Evolutionary conservation across 2,113 vertebrate genomes (phyloP), one percentile per base, ranked within the genome.

Genomic region (Entelurus aequoreus): DNA sequence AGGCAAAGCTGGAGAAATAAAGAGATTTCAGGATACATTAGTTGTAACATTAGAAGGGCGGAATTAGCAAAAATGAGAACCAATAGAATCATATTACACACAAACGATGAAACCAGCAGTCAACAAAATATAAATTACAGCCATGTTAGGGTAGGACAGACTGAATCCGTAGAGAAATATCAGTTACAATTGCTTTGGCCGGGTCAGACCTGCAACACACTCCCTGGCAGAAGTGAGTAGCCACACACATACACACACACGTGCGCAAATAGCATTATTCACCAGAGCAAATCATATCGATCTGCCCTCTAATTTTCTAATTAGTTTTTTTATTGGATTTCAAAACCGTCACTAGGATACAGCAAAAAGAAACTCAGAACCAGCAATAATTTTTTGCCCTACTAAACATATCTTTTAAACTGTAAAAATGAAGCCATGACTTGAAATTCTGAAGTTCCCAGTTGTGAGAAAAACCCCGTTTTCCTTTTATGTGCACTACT

Each of bases 311-410:
- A 89, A 91, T 91, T 90, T 90, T 72, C 84, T 89, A 88, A 91
- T 92, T 90, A 91, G 90, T 90, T 91, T 60, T 46, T 90, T 85
- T 88, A 92, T 91, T 90, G 90, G 87, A 91, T 90, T 90, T 90
- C 85, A 88, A 87, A 88, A 91, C 90, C 84, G 86, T 89, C 88
- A 88, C 89, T 87, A 87, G 80, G 87, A 88, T 85, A 87, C 85
- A 84, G 88, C 85, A 81, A 79, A 87, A 87, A 87, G 88, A 91
- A 91, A 77, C 72, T 83, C 75, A 88, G 89, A 88, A 85, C 87
- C 79, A 86, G 90, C 90, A 91, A 85, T 28, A 77, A 90, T 87
- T 89, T 90, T 91, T 67, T 90, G 88, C 87, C 59, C 78, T 71
- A 65, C 80, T 90, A 86, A 83, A 90, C 89, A 91, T 88, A 84